phyloP scores from a whole-genome alignment of 2,888 invertebrate species.

The Acronicta psi region DNA sequence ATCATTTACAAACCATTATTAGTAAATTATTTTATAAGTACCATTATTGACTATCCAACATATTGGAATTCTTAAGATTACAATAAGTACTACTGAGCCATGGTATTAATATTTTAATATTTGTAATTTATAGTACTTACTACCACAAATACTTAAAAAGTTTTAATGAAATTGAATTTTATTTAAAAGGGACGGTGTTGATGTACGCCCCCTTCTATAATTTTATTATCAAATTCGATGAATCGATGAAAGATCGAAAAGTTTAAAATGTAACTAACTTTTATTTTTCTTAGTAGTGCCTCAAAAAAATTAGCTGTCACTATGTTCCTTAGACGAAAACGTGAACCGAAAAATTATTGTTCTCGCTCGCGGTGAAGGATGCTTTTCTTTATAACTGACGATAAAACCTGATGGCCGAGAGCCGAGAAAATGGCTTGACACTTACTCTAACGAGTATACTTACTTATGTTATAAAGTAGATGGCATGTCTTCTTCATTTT shows the following conservation, averaged over 20 bases:
- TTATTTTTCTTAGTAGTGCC: slow-evolving; percentile 30
- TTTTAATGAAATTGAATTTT: background rate
- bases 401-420: slow-evolving; percentile 19
- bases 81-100: background rate
- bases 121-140: background rate
- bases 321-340: slow-evolving; percentile 30
- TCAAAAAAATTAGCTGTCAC: slow-evolving; percentile 43
- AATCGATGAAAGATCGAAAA: slow-evolving; percentile 16
- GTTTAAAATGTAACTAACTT: slow-evolving; percentile 13
- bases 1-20: background rate
- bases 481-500: slow-evolving; percentile 2
- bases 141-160: slow-evolving; percentile 1
- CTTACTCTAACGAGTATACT: slow-evolving; percentile 12
- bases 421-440: slow-evolving; percentile 10
- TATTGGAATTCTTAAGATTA: background rate
- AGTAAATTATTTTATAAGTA: background rate
- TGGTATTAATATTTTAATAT: background rate
- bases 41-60: background rate
- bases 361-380: background rate
- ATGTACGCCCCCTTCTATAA: background rate
- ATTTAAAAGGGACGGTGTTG: background rate
- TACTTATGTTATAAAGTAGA: slow-evolving; percentile 8
- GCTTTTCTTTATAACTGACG: background rate
- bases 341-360: background rate
- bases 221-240: slow-evolving; percentile 14